Conservation (phyloP, 2,113 vertebrate species). For the Anguilla japonica region DNA sequence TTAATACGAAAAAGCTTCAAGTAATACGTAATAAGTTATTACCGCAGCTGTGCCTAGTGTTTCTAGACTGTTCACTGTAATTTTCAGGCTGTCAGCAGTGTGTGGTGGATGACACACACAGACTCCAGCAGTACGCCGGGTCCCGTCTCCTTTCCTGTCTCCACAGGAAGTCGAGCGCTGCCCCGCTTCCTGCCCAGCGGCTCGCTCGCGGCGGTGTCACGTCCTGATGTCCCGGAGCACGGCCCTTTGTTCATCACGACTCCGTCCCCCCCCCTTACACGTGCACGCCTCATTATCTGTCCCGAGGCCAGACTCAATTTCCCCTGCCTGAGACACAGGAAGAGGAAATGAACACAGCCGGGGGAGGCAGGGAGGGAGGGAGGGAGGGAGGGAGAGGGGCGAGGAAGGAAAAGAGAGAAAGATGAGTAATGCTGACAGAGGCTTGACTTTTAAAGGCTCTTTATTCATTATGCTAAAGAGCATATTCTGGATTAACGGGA, state of each 20-base stretch:
- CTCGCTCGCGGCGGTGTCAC: slow-evolving; percentile 73
- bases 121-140: slow-evolving; percentile 31
- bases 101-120: slow-evolving; percentile 38
- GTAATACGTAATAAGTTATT: too few relatives aligned
- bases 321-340: slow-evolving; percentile 69
- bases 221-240: slow-evolving; percentile 50
- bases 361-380: slow-evolving; percentile 67
- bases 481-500: too few relatives aligned
- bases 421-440: not conserved
- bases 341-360: slow-evolving; percentile 69
- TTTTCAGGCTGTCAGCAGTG: too few relatives aligned
- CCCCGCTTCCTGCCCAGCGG: slow-evolving; percentile 69
- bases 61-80: too few relatives aligned
- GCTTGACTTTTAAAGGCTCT: too few relatives aligned
- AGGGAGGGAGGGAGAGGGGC: slow-evolving; percentile 65
- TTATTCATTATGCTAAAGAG: too few relatives aligned
- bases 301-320: slow-evolving; percentile 72
- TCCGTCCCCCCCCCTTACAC: slow-evolving; percentile 70
- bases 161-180: slow-evolving; percentile 60
- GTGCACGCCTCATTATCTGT: slow-evolving; percentile 80
- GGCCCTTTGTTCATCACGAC: slow-evolving; percentile 72
- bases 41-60: too few relatives aligned
- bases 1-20: too few relatives aligned
- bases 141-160: slow-evolving; percentile 36
- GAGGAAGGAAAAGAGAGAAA: slow-evolving; percentile 44